phyloP scores from a whole-genome alignment of 2,113 vertebrate species.

The Aphelocoma coerulescens region DNA sequence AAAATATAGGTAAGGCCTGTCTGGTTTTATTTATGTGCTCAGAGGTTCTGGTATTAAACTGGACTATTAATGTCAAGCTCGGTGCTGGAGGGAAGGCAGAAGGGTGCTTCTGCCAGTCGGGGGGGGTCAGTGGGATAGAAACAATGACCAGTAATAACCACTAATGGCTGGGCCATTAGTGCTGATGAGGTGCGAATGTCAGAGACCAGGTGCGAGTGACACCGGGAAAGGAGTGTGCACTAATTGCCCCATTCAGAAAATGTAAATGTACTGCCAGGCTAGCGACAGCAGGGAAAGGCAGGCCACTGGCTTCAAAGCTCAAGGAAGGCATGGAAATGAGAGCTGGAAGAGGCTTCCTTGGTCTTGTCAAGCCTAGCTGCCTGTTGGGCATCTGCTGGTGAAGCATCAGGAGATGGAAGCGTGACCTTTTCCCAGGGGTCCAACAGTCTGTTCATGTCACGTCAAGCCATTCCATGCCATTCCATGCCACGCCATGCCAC shows the following conservation, averaged over 20 bases:
- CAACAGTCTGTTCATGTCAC: no score
- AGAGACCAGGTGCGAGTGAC: slow-evolving; percentile 31
- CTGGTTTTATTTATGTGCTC: slow-evolving; percentile 44
- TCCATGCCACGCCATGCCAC: accelerated
- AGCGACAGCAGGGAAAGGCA: background rate
- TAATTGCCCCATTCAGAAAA: slow-evolving; percentile 63
- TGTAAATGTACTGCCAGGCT: slow-evolving; percentile 26
- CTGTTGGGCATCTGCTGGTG: background rate
- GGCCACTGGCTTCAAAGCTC: background rate
- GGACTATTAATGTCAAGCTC: background rate
- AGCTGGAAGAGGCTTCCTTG: background rate
- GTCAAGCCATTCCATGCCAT: no score
- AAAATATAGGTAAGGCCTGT: slow-evolving; percentile 32
- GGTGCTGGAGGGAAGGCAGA: background rate
- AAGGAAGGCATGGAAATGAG: background rate
- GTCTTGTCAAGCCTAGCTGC: background rate
- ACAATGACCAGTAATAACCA: slow-evolving; percentile 50
- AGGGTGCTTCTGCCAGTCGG: background rate
- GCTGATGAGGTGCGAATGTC: slow-evolving; percentile 33
- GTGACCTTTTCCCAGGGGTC: background rate
- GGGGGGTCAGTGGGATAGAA: slow-evolving; percentile 15
- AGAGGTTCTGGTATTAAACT: slow-evolving; percentile 30
- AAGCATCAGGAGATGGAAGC: background rate
- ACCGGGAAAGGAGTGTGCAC: background rate
- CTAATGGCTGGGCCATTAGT: slow-evolving; percentile 56